Evolutionary conservation across 2,797 vertebrate genomes (phyloP).

Genomic region (Pseudochirops cupreus): DNA sequence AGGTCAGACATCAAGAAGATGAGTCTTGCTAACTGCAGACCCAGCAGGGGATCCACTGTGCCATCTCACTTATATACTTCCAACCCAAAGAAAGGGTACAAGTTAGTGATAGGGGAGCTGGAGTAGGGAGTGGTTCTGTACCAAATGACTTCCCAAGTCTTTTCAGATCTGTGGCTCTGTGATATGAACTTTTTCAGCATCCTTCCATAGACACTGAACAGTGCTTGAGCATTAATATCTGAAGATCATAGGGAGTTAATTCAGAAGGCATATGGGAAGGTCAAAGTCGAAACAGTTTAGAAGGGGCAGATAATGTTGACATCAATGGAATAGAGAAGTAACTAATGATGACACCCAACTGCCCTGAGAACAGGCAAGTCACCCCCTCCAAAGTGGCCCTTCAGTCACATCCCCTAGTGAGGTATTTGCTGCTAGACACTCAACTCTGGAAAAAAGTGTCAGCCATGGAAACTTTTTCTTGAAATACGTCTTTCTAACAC

Average conservation of each 20-base stretch:
- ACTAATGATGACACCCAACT: neutral
- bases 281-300: neutral
- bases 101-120: neutral
- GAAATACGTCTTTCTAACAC: slow-evolving; percentile 31
- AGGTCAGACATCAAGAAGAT: neutral
- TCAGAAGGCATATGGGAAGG: neutral
- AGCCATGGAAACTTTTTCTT: slow-evolving; percentile 39
- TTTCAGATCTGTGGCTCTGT: neutral
- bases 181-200: neutral
- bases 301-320: neutral
- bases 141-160: neutral
- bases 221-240: neutral
- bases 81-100: neutral
- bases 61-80: neutral
- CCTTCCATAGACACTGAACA: neutral
- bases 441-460: neutral
- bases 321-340: neutral
- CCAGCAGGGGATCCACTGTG: neutral
- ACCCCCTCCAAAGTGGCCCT: neutral
- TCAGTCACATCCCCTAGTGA: neutral
- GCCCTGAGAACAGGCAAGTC: neutral
- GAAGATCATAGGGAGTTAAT: neutral
- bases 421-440: neutral
- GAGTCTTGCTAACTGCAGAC: neutral
- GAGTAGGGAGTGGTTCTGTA: neutral